Evolutionary conservation across 1,140 invertebrate genomes (phyloP).

Genomic region (Stegodyphus dumicola): DNA sequence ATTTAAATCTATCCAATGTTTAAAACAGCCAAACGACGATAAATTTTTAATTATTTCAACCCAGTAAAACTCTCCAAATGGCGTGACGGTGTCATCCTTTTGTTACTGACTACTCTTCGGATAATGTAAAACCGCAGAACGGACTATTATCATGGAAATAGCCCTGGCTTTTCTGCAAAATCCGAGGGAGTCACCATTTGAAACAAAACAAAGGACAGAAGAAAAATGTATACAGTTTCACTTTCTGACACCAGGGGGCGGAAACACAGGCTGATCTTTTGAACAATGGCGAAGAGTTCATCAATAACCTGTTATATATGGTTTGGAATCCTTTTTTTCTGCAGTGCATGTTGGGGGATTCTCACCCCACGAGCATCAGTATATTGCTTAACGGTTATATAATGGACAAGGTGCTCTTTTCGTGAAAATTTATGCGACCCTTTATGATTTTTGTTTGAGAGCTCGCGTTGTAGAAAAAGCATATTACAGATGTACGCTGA

Average conservation of each 20-base stretch:
- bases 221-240: conserved; percentile 52
- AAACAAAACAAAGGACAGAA: conserved; percentile 47
- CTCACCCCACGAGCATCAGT: too few species aligned
- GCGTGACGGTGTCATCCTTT: conserved; percentile 51
- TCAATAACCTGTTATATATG: conserved; percentile 56
- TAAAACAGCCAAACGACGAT: neutral
- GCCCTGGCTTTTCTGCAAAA: neutral
- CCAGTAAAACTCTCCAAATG: conserved; percentile 4
- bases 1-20: neutral
- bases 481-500: too few species aligned
- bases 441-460: neutral
- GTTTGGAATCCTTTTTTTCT: neutral
- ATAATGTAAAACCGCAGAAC: conserved; percentile 4
- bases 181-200: conserved; percentile 29
- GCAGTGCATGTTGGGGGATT: too few species aligned
- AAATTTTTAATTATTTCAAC: neutral
- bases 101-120: neutral
- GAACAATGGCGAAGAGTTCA: conserved; percentile 28
- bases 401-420: conserved; percentile 16
- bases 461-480: too few species aligned
- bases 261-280: conserved; percentile 23
- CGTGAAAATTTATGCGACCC: conserved; percentile 37
- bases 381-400: conserved; percentile 31
- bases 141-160: conserved; percentile 38
- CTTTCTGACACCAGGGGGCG: conserved; percentile 37